Evolutionary conservation across 1,140 invertebrate species (phyloP).

Genomic region (Dufourea novaeangliae): DNA sequence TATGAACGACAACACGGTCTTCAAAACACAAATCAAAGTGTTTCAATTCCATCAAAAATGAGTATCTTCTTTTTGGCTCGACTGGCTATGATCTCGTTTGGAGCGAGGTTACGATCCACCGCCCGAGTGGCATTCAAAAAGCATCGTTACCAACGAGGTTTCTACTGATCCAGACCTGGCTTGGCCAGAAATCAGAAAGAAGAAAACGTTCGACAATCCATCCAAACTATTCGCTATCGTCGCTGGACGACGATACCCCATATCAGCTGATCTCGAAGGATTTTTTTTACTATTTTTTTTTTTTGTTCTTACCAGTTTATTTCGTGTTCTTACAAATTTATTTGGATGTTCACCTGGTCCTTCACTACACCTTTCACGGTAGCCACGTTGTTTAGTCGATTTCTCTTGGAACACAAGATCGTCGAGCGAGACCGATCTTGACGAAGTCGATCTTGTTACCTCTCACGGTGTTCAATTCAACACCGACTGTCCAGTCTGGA

Average conservation of each 20-base stretch:
- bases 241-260: conserved; percentile 34
- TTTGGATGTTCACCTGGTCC: not conserved
- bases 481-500: not conserved
- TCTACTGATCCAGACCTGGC: conserved; percentile 68
- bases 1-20: too few relatives aligned
- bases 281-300: too few relatives aligned
- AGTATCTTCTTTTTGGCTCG: conserved; percentile 72
- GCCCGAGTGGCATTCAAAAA: conserved; percentile 66
- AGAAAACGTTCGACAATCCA: too few relatives aligned
- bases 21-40: not conserved
- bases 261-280: conserved; percentile 10
- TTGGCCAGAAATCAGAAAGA: too few relatives aligned
- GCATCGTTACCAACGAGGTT: conserved; percentile 71
- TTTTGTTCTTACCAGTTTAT: too few relatives aligned
- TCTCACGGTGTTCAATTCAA: not conserved
- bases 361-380: not conserved
- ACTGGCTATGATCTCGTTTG: conserved; percentile 61
- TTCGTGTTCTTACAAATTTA: not conserved
- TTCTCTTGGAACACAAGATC: not conserved
- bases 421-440: not conserved
- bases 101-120: conserved; percentile 64
- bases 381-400: not conserved
- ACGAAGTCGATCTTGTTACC: not conserved
- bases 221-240: not conserved
- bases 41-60: conserved; percentile 58